Percentiles rank a stretch among this genome's conserved stretches.
Conservation (phyloP, 2,113 vertebrate species). For the Clinocottus analis region DNA sequence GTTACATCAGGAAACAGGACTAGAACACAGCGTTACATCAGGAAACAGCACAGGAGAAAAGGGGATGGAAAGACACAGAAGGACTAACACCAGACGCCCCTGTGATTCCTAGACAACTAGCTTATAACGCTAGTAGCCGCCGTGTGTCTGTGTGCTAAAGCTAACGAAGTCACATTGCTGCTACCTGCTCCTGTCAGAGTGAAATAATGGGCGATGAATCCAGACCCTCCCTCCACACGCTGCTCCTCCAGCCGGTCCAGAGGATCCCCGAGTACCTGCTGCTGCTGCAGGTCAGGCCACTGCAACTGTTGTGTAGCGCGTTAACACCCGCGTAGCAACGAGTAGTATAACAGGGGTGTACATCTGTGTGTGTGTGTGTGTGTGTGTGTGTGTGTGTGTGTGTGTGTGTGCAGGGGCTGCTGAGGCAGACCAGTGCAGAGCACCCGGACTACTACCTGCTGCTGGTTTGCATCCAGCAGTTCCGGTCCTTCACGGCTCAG, state of each 20-base stretch:
- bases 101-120: too few relatives aligned
- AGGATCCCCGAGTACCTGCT: conserved; percentile 95
- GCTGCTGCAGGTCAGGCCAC: conserved; percentile 88
- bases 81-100: neutral
- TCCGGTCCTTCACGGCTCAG: conserved; percentile 92
- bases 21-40: neutral
- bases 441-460: conserved; percentile 97
- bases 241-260: conserved; percentile 95
- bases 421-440: conserved; percentile 94
- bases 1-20: neutral
- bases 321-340: neutral
- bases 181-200: conserved; percentile 61
- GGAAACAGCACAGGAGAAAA: neutral
- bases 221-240: conserved; percentile 90
- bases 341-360: neutral
- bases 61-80: neutral
- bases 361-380: neutral
- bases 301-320: neutral
- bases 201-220: conserved; percentile 88
- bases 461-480: conserved; percentile 93
- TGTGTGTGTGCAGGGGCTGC: conserved; percentile 83
- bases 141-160: too few relatives aligned
- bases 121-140: too few relatives aligned
- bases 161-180: neutral
- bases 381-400: conserved; percentile 8